These are phyloP conservation scores for Cryptus armator DNA, from an alignment of 2,888 invertebrate genomes.

Conservation along the genomic window DNA sequence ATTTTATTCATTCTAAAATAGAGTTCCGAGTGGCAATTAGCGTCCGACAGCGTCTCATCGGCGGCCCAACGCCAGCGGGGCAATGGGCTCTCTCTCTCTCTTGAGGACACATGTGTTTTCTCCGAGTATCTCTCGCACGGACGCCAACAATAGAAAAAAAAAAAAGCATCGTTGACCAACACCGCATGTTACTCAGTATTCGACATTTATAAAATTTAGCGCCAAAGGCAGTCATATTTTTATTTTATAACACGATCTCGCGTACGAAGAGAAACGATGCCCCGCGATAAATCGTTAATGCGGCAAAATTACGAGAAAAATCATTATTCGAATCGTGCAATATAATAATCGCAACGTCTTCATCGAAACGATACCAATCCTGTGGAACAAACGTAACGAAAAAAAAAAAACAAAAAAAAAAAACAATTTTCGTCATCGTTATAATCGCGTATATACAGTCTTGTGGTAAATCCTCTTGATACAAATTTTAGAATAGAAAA, in stretches of 20 bases:
- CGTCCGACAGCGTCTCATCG: constrained; percentile 23
- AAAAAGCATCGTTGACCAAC: constrained; percentile 57
- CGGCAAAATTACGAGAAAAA: background rate
- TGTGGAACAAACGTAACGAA: constrained; percentile 46
- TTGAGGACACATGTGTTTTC: constrained; percentile 55
- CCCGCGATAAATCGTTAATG: constrained; percentile 13
- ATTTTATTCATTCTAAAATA: constrained; percentile 60
- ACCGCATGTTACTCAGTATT: constrained; percentile 77
- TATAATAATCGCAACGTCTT: constrained; percentile 54
- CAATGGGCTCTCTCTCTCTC: constrained; percentile 43
- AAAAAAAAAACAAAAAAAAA: constrained; percentile 31
- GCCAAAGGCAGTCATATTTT: constrained; percentile 65
- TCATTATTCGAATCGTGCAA: constrained; percentile 56
- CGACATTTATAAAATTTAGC: constrained; percentile 70
- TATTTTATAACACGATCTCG: constrained; percentile 58
- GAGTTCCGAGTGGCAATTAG: constrained; percentile 21
- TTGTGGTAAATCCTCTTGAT: constrained; percentile 72
- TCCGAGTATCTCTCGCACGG: constrained; percentile 6
- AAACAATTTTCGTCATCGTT: constrained; percentile 73
- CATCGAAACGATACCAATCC: constrained; percentile 64
- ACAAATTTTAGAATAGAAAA: constrained; percentile 77
- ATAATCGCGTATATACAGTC: constrained; percentile 73
- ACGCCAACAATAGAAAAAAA: constrained; percentile 16
- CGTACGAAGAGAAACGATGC: background rate
- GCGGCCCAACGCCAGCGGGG: constrained; percentile 27